Evolutionary conservation across 2,888 invertebrate genomes (phyloP), one percentile per base, ranked within the genome.

Genomic region (Melinopterus prodromus): DNA sequence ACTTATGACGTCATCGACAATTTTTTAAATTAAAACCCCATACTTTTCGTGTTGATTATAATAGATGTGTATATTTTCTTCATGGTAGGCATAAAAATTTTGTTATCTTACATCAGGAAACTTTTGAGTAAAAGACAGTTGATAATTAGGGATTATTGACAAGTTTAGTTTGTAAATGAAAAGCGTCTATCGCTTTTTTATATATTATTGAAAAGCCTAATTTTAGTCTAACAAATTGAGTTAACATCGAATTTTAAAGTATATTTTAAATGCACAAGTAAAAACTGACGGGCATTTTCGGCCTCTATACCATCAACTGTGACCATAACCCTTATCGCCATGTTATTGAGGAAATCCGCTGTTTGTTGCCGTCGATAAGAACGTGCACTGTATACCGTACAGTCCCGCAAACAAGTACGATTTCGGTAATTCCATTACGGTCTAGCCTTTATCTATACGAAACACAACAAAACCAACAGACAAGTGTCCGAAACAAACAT

Each of bases 241-340:
- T 26, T 26, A 26, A 26, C 26, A 3, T 26, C 26, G 1, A 26
- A 53, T 4, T 53, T 53, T 53, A 53, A 53, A 12, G 2, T 3
- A 53, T 53, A 53, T 53, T 53, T 53, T 53, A 53, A 53, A 53
- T 53, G 12, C 53, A 12, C 53, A 9, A 53, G 12, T 9, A 53
- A 53, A 53, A 53, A 53, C 53, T 53, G 26, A 26, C 26, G 7
- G 53, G 53, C 0, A 53, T 53, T 53, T 53, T 53, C 53, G 53
- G 53, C 53, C 53, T 53, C 53, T 53, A n/a, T n/a, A 53, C 53
- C 53, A 12, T 53, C 53, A 53, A 53, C 53, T 53, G 53, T 53
- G 53, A 53, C 53, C 53, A 36, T 72, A 36, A 36, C 72, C 36
- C 72, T 72, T 72, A 72, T 72, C 72, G 72, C 72, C 72, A n/a